A percentile compares a stretch with the other conserved stretches of the same genome.
phyloP scores from a whole-genome alignment of 2,113 vertebrate species.

The Cavia aperea region DNA sequence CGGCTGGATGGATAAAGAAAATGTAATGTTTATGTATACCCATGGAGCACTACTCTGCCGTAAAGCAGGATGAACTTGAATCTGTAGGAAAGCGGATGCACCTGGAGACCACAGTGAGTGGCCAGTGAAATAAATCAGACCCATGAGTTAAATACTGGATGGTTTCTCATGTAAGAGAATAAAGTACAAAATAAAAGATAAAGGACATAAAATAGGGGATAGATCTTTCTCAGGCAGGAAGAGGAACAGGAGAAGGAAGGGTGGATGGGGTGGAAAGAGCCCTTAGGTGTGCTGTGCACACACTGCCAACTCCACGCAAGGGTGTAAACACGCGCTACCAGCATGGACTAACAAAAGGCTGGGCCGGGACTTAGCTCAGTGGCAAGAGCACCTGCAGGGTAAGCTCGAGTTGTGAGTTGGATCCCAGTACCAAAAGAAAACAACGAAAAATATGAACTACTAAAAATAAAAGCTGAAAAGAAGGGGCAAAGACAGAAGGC shows the following conservation, averaged over 20 bases:
- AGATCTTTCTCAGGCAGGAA: neutral
- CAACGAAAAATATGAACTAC: too few relatives aligned
- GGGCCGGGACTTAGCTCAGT: too few relatives aligned
- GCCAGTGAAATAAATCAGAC: neutral
- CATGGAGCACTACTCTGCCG: neutral
- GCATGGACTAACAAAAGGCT: too few relatives aligned
- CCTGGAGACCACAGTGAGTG: neutral
- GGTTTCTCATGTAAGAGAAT: neutral
- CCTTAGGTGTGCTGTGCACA: rapidly evolving
- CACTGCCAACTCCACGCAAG: rapidly evolving
- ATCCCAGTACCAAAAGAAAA: too few relatives aligned
- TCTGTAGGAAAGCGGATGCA: neutral
- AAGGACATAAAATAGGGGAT: neutral
- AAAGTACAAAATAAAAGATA: neutral
- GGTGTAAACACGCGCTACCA: rapidly evolving
- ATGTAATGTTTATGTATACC: neutral
- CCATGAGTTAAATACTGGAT: neutral
- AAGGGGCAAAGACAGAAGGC: neutral
- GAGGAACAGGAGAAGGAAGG: neutral
- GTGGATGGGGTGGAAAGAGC: neutral
- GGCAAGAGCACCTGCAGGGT: too few relatives aligned
- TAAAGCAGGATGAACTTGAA: neutral
- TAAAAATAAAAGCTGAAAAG: neutral
- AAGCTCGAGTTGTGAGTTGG: too few relatives aligned
- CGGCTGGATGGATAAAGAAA: neutral